Evolutionary conservation across 2,113 vertebrate species (phyloP).

Genomic region (Pygoscelis antarcticus): DNA sequence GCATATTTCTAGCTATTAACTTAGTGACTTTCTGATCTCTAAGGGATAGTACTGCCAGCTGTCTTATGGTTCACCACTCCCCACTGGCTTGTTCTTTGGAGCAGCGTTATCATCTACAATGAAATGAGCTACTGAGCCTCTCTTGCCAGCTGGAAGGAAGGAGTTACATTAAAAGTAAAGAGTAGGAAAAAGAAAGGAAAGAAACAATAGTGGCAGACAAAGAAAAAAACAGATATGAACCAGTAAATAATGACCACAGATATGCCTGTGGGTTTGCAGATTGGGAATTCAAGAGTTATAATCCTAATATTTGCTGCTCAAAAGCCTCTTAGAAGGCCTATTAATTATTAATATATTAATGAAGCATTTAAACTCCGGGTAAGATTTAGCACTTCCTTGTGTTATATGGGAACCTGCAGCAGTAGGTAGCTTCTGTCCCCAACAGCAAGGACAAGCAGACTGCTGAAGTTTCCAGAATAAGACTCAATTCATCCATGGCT

Average conservation of each 20-base stretch:
- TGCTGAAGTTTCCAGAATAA: neutral
- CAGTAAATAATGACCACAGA: neutral
- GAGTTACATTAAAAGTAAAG: neutral
- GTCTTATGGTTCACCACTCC: neutral
- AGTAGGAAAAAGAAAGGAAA: neutral
- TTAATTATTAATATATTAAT: neutral
- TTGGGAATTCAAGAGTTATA: neutral
- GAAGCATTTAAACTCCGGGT: neutral
- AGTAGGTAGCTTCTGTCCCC: neutral
- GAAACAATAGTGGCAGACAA: neutral
- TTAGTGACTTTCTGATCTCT: neutral
- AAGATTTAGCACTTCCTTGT: neutral
- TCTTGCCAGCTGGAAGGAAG: neutral
- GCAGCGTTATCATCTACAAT: neutral
- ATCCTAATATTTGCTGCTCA: neutral
- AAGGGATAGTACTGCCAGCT: neutral
- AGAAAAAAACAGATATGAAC: neutral
- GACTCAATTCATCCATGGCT: neutral
- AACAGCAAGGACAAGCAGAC: neutral
- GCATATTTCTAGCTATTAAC: neutral
- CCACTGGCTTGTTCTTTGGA: neutral
- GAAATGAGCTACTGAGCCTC: neutral
- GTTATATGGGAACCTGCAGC: neutral
- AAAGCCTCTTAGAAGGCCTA: neutral
- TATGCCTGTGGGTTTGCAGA: neutral